Evolutionary conservation across 2,888 invertebrate species (phyloP).

Genomic region (Meta bourneti): DNA sequence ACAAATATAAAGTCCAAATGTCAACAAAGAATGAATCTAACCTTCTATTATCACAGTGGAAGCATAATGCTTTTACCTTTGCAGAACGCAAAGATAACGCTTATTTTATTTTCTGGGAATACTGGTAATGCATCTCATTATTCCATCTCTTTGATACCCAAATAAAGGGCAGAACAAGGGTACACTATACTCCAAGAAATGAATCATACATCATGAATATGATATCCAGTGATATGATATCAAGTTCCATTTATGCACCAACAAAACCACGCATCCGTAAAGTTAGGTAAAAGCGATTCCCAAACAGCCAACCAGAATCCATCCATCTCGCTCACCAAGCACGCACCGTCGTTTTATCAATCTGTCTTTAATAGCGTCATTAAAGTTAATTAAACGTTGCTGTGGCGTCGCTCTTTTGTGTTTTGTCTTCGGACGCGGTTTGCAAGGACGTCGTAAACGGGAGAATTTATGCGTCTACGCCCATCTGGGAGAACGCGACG

Average conservation of each 20-base stretch:
- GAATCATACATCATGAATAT: background rate
- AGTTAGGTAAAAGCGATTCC: background rate
- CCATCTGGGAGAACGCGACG: constrained; percentile 6
- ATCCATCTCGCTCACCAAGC: background rate
- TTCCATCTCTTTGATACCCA: background rate
- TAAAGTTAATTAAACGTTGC: constrained; percentile 71
- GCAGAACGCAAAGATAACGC: no score
- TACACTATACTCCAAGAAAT: background rate
- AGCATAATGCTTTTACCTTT: no score
- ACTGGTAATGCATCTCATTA: background rate
- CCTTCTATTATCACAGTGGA: no score
- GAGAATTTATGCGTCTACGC: constrained; percentile 39
- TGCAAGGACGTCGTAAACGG: constrained; percentile 26
- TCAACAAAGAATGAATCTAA: no score
- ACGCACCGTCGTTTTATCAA: constrained; percentile 42
- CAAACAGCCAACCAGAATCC: background rate
- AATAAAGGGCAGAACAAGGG: background rate
- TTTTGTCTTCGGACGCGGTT: constrained; percentile 14
- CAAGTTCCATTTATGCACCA: background rate
- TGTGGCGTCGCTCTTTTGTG: constrained; percentile 15
- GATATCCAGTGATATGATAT: background rate
- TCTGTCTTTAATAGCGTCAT: constrained; percentile 59
- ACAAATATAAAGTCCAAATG: no score
- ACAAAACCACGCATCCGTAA: background rate
- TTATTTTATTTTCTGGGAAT: no score